Base-by-base conservation (phyloP, 2,888 invertebrate genomes). In the Temnothorax rugatulus region DNA sequence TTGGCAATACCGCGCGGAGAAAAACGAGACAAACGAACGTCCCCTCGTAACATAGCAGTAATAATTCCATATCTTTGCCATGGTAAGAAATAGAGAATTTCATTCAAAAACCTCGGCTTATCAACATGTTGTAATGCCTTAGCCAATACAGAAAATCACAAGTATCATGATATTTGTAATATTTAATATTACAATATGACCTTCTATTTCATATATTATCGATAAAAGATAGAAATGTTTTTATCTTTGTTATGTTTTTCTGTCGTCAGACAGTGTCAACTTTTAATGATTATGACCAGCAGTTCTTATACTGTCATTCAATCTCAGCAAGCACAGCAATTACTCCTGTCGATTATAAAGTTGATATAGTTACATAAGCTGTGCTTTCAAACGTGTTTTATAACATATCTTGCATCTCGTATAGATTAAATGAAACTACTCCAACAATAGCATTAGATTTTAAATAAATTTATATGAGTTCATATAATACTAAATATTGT, bases 1-100 rank as follows among this genome's bases (percentile, higher is more conserved):
- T 91, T 90, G 91, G 89, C 91, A 89, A 90, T 88, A 88, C 82
- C 76, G 75, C 41, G 54, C 66, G 54, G 34, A 84, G 85, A 87
- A 86, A 68, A 86, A 41, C 85, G 84, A 79, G 83, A 87, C 91
- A 89, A 88, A 90, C 84, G 82, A 88, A 83, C 83, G 63, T 66
- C 76, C 83, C 81, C 59, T 61, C 54, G 71, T 64, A 79, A 79
- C 57, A 21, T 75, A 64, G 61, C 73, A 76, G 82, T 85, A 69
- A 79, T 85, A 85, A 84, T 85, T 89, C 76, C 64, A 57, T 74
- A 82, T 59, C 83, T 81, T 82, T 83, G 66, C 66, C 71, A 50
- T 73, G 79, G 74, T 79, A 44, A 81, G 50, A 69, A 44, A 77
- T 44, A 15, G n/a, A 57, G 44, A 69, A 57, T 77, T 69, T 57